phyloP scores from a whole-genome alignment of 2,888 invertebrate genomes.

The Tridacna gigas region DNA sequence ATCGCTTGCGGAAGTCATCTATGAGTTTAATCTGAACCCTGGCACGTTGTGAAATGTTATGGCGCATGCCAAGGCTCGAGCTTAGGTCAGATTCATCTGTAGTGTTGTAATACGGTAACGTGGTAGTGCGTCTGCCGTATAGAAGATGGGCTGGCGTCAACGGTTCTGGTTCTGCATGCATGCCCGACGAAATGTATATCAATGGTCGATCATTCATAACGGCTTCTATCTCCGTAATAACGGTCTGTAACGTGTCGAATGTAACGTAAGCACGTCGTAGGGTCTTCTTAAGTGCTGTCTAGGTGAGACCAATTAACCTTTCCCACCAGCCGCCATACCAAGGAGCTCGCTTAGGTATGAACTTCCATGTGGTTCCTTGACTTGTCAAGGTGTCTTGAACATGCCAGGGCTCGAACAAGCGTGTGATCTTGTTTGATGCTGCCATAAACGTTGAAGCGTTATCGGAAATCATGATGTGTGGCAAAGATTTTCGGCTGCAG shows the following conservation, averaged over 20 bases:
- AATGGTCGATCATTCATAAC: slow-evolving; percentile 54
- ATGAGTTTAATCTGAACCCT: slow-evolving; percentile 21
- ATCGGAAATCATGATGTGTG: slow-evolving; percentile 57
- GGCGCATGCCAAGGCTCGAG: neutral
- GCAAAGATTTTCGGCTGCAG: slow-evolving; percentile 42
- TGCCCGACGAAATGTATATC: slow-evolving; percentile 48
- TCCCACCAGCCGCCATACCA: slow-evolving; percentile 66
- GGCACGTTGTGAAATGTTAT: slow-evolving; percentile 14
- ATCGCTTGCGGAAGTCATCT: slow-evolving; percentile 42
- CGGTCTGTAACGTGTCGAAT: slow-evolving; percentile 41
- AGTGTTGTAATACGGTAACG: slow-evolving; percentile 39
- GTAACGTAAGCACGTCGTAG: slow-evolving; percentile 34
- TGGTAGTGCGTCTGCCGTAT: slow-evolving; percentile 33
- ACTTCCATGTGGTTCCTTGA: slow-evolving; percentile 39
- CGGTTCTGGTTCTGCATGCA: slow-evolving; percentile 22
- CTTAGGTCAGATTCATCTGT: neutral
- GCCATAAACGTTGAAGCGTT: slow-evolving; percentile 56
- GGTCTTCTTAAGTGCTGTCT: slow-evolving; percentile 47
- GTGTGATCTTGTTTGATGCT: slow-evolving; percentile 17
- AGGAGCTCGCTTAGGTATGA: slow-evolving; percentile 55
- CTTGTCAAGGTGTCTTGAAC: slow-evolving; percentile 13
- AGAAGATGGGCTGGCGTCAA: slow-evolving; percentile 58
- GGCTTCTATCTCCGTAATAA: slow-evolving; percentile 54
- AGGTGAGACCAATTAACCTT: slow-evolving; percentile 49
- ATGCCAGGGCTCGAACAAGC: slow-evolving; percentile 1